A percentile compares a stretch with the other conserved stretches of the same genome.
phyloP scores from a whole-genome alignment of 2,888 invertebrate genomes.

The Apoda limacodes region DNA sequence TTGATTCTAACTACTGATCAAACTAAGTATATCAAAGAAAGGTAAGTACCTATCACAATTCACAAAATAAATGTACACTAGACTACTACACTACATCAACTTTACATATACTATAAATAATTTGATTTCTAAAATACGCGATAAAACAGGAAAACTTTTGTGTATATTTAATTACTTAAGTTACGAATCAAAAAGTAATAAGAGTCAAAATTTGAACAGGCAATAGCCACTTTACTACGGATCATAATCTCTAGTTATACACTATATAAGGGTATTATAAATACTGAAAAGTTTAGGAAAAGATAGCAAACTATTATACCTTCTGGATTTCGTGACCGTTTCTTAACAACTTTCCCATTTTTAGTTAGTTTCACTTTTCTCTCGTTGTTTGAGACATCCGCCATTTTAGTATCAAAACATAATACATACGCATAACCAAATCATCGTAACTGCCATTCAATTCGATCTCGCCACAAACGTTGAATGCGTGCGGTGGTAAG shows the following conservation, averaged over 20 bases:
- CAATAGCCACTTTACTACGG: slow-evolving; percentile 8
- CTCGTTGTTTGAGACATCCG: slow-evolving; percentile 64
- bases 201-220: slow-evolving; percentile 45
- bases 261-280: slow-evolving; percentile 3
- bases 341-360: slow-evolving; percentile 63
- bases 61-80: too few species aligned
- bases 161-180: slow-evolving; percentile 21
- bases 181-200: slow-evolving; percentile 53
- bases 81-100: too few species aligned
- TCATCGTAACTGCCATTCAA: too few species aligned
- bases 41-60: too few species aligned
- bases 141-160: too few species aligned
- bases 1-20: too few species aligned
- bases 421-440: too few species aligned
- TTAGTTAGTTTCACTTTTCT: slow-evolving; percentile 61
- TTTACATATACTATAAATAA: too few species aligned
- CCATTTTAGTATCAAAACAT: slow-evolving; percentile 62
- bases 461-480: too few species aligned
- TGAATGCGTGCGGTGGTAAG: too few species aligned
- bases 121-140: too few species aligned
- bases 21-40: too few species aligned
- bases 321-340: slow-evolving; percentile 60
- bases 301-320: slow-evolving; percentile 33
- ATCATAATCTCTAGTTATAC: slow-evolving; percentile 5
- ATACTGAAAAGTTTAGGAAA: slow-evolving; percentile 6